A percentile compares a stretch with the other conserved stretches of the same genome.
These are phyloP conservation scores for Polylopha cassiicola DNA, from an alignment of 2,888 invertebrate genomes.

Conservation along the genomic window DNA sequence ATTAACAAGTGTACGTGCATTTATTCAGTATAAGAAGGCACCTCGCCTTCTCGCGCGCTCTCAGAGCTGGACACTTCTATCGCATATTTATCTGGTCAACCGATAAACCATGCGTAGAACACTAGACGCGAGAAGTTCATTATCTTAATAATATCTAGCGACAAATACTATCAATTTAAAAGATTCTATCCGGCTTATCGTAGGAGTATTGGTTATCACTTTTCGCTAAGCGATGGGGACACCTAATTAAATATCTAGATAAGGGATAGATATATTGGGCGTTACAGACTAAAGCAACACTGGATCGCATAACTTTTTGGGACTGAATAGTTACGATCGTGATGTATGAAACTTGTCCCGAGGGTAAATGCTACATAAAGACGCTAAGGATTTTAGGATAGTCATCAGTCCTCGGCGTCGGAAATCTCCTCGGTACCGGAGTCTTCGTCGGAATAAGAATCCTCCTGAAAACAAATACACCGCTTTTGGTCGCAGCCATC, in stretches of 20 bases:
- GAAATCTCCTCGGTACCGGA: constrained; percentile 72
- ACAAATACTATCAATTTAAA: constrained; percentile 57
- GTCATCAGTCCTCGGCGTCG: constrained; percentile 66
- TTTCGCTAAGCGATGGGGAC: constrained; percentile 38
- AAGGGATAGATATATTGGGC: constrained; percentile 43
- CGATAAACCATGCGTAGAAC: constrained; percentile 70
- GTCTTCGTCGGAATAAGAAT: constrained; percentile 71
- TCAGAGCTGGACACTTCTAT: constrained; percentile 38
- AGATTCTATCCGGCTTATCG: constrained; percentile 39
- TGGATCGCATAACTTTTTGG: constrained; percentile 27
- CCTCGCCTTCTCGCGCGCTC: constrained; percentile 46
- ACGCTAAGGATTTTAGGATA: constrained; percentile 41
- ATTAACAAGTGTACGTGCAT: constrained; percentile 64
- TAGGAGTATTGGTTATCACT: constrained; percentile 43
- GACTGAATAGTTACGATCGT: too few species aligned
- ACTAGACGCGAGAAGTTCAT: constrained; percentile 38
- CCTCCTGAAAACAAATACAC: constrained; percentile 74
- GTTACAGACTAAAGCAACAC: constrained; percentile 26
- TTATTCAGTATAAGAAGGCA: constrained; percentile 57
- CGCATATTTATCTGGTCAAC: constrained; percentile 64
- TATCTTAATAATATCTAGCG: constrained; percentile 50
- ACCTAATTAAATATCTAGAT: constrained; percentile 43
- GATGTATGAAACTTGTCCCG: too few species aligned
- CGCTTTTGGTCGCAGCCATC: constrained; percentile 52
- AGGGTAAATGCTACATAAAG: constrained; percentile 37